Evolutionary conservation across 2,888 invertebrate genomes (phyloP).

Genomic region (Hirtodrosophila trivittata): DNA sequence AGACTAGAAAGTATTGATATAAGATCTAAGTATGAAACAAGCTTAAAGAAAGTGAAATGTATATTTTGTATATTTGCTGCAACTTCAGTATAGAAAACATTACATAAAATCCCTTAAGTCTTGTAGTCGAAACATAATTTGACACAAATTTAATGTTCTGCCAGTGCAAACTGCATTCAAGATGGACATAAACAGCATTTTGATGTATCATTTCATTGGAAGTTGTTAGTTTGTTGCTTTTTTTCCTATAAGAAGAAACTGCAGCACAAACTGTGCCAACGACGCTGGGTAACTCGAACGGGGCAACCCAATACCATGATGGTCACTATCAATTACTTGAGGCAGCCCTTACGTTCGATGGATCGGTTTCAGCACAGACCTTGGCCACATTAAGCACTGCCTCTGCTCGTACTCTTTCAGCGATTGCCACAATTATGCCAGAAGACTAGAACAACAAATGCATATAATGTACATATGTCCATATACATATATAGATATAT

Average conservation of each 20-base stretch:
- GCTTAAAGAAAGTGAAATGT: no score
- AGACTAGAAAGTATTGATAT: no score
- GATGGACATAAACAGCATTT: neutral
- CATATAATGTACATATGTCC: slow-evolving; percentile 1
- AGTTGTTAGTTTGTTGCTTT: slow-evolving; percentile 3
- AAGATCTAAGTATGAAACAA: no score
- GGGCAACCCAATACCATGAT: slow-evolving; percentile 56
- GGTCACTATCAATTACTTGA: slow-evolving; percentile 60
- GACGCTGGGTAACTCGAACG: slow-evolving; percentile 13
- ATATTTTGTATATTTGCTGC: no score
- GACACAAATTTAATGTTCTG: no score
- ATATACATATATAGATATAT: slow-evolving; percentile 14
- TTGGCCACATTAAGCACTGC: slow-evolving; percentile 70
- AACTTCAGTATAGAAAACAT: no score
- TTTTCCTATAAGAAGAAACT: slow-evolving; percentile 23
- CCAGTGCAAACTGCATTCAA: no score
- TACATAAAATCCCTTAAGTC: no score
- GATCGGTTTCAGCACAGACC: slow-evolving; percentile 71
- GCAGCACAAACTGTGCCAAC: slow-evolving; percentile 51
- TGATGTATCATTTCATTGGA: neutral
- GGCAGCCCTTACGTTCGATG: slow-evolving; percentile 60
- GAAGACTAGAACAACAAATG: slow-evolving; percentile 19
- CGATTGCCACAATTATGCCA: slow-evolving; percentile 32
- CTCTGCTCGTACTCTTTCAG: slow-evolving; percentile 37
- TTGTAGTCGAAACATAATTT: no score